These are phyloP conservation scores for roundworm (Caenorhabditis elegans) DNA, from an alignment of 1,140 invertebrate species.

Conservation along the genomic window WBcel235 BX284605.5:5785001-5785500, in stretches of 20 bases:
- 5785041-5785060: no score
- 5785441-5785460: constrained; percentile 6
- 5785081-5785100: background rate
- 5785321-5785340: background rate
- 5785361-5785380: background rate
- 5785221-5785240: constrained; percentile 27
- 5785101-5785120: constrained; percentile 7
- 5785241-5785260: constrained; percentile 49
- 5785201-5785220: constrained; percentile 33
- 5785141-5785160: constrained; percentile 38
- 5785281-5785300: constrained; percentile 31
- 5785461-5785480: background rate
- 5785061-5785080: no score
- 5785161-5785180: constrained; percentile 36
- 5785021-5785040: no score
- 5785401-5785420: background rate
- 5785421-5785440: constrained; percentile 14
- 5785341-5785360: background rate
- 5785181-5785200: constrained; percentile 8
- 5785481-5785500: background rate
- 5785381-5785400: constrained; percentile 5
- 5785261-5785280: constrained; percentile 46
- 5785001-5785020: no score
- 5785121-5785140: constrained; percentile 10
- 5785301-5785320: constrained; percentile 36